These are phyloP conservation scores for Drosophila nigromelanica DNA, from an alignment of 1,140 invertebrate genomes.

Conservation along the genomic window DNA sequence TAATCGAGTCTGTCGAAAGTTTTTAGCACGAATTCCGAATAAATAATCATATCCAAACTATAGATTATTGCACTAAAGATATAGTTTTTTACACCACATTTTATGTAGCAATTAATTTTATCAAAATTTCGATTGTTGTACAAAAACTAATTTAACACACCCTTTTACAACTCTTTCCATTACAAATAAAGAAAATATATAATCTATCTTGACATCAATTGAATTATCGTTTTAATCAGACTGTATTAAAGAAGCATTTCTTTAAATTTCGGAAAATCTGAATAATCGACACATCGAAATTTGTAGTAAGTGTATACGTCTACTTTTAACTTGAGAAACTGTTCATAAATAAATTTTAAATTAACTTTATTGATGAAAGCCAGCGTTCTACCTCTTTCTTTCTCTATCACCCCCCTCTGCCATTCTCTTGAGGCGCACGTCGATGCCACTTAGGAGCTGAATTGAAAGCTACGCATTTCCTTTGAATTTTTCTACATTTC, in stretches of 20 bases:
- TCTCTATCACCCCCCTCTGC: too few species aligned
- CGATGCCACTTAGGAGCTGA: constrained; percentile 42
- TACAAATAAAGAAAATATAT: too few species aligned
- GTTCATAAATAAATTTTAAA: constrained; percentile 46
- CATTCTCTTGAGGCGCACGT: constrained; percentile 17
- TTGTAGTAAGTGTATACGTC: background rate
- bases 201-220: background rate
- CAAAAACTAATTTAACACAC: too few species aligned
- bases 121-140: too few species aligned
- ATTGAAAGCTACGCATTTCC: constrained; percentile 35
- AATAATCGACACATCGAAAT: constrained; percentile 5
- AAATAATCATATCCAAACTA: too few species aligned
- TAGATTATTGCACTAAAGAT: too few species aligned
- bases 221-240: background rate
- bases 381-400: constrained; percentile 1
- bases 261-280: background rate
- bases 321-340: constrained; percentile 12
- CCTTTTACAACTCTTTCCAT: too few species aligned
- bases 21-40: too few species aligned
- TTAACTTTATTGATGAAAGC: constrained; percentile 41
- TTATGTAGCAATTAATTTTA: too few species aligned
- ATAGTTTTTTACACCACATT: too few species aligned
- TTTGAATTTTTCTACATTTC: constrained; percentile 16
- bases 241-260: too few species aligned
- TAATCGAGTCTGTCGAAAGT: too few species aligned